A percentile compares a stretch with the other conserved stretches of the same genome.
phyloP scores from a whole-genome alignment of 2,113 vertebrate species.

The Stegastes partitus region DNA sequence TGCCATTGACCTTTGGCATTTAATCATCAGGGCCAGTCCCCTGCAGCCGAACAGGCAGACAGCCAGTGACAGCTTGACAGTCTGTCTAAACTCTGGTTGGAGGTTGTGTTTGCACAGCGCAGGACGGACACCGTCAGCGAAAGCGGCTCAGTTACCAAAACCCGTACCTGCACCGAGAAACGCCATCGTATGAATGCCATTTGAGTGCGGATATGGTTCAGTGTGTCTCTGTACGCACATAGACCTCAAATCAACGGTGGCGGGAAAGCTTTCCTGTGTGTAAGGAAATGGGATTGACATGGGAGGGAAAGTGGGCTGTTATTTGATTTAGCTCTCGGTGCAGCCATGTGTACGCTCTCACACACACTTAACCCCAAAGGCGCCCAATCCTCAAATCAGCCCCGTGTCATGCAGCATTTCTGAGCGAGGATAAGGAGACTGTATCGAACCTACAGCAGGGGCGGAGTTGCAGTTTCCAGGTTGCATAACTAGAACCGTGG shows the following conservation, averaged over 20 bases:
- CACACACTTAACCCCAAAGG: constrained; percentile 61
- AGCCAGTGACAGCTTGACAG: constrained; percentile 80
- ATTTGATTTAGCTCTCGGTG: constrained; percentile 63
- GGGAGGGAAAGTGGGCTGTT: constrained; percentile 56
- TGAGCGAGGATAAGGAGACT: constrained; percentile 41
- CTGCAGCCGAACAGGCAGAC: constrained; percentile 62
- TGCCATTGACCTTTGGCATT: constrained; percentile 69
- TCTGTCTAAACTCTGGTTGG: constrained; percentile 76
- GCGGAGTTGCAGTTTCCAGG: constrained; percentile 51
- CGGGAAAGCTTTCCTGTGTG: constrained; percentile 51
- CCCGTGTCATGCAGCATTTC: constrained; percentile 46
- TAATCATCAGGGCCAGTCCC: constrained; percentile 58
- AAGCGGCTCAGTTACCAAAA: constrained; percentile 57
- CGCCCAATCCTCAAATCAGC: constrained; percentile 53
- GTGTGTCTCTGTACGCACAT: constrained; percentile 19
- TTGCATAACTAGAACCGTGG: constrained; percentile 53
- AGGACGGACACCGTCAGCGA: constrained; percentile 47
- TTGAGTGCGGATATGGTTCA: constrained; percentile 29
- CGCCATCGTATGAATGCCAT: neutral
- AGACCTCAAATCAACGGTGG: constrained; percentile 65
- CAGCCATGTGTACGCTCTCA: constrained; percentile 45
- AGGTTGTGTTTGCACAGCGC: constrained; percentile 75
- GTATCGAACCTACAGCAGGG: constrained; percentile 30
- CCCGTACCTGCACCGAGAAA: constrained; percentile 24
- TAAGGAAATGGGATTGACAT: constrained; percentile 71